Evolutionary conservation across 2,113 vertebrate genomes (phyloP).

Genomic region (Globicephala melas): DNA sequence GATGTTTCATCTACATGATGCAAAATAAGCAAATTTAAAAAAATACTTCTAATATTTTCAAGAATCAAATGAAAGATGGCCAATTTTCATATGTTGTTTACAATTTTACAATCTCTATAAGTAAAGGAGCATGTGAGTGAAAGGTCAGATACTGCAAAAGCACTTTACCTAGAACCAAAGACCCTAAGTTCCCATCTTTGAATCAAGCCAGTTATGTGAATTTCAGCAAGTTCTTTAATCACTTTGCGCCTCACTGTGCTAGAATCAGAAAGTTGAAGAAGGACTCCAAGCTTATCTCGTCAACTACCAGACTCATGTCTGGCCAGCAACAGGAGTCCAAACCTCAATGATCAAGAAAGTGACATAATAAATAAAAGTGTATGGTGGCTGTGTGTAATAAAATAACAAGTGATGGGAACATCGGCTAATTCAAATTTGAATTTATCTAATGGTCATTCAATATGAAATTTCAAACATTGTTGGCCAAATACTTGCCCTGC

Average conservation of each 20-base stretch:
- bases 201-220: background rate
- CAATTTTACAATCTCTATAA: background rate
- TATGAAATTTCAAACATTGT: background rate
- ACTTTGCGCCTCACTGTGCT: background rate
- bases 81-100: background rate
- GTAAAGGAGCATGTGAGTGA: background rate
- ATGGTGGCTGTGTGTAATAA: background rate
- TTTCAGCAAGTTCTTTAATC: background rate
- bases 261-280: background rate
- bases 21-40: background rate
- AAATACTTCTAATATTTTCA: background rate
- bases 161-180: background rate
- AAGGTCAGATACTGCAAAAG: background rate
- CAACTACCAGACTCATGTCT: background rate
- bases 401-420: background rate
- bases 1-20: background rate
- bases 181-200: background rate
- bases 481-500: background rate
- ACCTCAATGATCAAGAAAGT: background rate
- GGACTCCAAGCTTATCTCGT: background rate
- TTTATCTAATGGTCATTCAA: background rate
- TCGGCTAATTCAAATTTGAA: background rate
- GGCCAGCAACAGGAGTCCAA: background rate
- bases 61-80: background rate
- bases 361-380: background rate